Base-by-base conservation (phyloP, 2,797 vertebrate genomes). In the Tenualosa ilisha region DNA sequence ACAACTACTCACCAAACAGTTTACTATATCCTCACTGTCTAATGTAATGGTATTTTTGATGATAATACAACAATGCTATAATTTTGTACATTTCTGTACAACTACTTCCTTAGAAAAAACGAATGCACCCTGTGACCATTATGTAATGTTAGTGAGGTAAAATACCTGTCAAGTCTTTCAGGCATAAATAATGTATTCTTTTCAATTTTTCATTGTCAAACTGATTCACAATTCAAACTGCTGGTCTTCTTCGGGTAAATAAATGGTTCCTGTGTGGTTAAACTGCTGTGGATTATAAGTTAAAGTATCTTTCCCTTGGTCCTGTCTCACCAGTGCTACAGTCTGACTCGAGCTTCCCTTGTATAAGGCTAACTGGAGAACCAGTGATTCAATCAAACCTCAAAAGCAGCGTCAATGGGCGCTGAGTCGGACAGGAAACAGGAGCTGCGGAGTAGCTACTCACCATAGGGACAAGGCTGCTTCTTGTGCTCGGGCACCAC, bases 401-500 rank as follows among this genome's bases (percentile, higher is more conserved):
- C 63, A 11, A 7, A 75, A 75, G 72, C 72, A 79, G 43, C n/a
- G 40, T 40, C 37, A 40, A 46, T 43, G 40, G 72, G 43, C 40
- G 9, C 15, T 51, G 50, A 51, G 43, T 26, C 0, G 8, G 15
- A 46, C 72, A 22, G 72, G 37, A 68, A 11, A 46, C 40, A 79
- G 20, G 72, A 9, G 72, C 17, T 22, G 15, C 72, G 6, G 72
- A 40, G 72, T 15, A 20, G 17, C 37, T 91, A 95, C 97, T 96
- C 93, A 99, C 98, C 98, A 85, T 99, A 99, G 88, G 98, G 98
- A 93, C 98, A 99, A 2, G 98, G 98, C 90, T 99, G 98, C 88
- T 99, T 99, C 94, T 99, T 99, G 92, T 99, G 97, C 90, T 99
- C 98, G 72, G 98, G 98, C 92, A 99, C 96, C 91, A 99, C 96